Base-by-base conservation (phyloP, 2,113 vertebrate genomes). In the Entelurus aequoreus region DNA sequence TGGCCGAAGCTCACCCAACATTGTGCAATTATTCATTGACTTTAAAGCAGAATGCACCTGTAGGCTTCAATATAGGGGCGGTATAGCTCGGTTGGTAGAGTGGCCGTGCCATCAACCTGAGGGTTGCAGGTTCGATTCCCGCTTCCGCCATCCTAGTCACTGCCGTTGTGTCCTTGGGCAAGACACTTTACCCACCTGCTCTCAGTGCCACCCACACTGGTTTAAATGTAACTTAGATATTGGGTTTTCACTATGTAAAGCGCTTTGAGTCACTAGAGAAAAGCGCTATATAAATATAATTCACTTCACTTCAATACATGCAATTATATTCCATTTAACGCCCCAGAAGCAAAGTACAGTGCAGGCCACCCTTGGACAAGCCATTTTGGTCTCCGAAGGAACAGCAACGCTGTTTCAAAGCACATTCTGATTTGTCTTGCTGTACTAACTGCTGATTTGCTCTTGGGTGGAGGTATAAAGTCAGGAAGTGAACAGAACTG, bases 311-410 rank as follows among this genome's bases (percentile, higher is more conserved):
- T 77, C 76, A 62, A 67, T 55, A 55, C 50, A 58, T 74, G 78
- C 76, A 84, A 88, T 86, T 86, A 87, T 65, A 65, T 60, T 60
- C 68, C 65, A 78, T 84, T 82, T 84, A 76, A 69, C 38, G 66
- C 42, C 42, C 42, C 42, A 65, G 63, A 66, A 62, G 42, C 35
- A 65, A 62, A 72, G 75, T 68, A 68, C 61, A 51, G 62, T 49
- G 59, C 51, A 44, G 76, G 72, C 79, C 85, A 82, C 85, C 80
- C 71, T 75, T 10, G 67, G 79, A 87, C 75, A 69, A 70, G 63
- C 54, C 76, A 83, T 79, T 84, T 75, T 60, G 4, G 69, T 65
- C 74, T 63, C 74, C 65, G 65, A 65, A 54, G 77, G 69, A 28
- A 28, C 28, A 28, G 28, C 35, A 78, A 72, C 53, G 42, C 16